Base-by-base conservation (phyloP, 2,888 invertebrate species). In the Eulithis prunata region DNA sequence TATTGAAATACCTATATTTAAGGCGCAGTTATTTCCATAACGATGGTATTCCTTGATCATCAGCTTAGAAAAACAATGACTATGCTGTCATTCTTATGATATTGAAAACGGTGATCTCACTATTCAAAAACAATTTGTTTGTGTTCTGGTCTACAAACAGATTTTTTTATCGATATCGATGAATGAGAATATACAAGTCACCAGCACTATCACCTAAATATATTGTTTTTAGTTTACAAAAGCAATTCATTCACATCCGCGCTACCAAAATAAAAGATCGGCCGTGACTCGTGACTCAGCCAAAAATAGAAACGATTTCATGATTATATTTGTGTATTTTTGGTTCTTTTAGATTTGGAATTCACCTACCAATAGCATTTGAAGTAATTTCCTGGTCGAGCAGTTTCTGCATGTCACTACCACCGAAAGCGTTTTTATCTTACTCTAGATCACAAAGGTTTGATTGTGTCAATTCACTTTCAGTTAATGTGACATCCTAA, bases 251-350 rank as follows among this genome's bases (percentile, higher is more conserved):
- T 86, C 81, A 85, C 75, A 76, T 75, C 76, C 77, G 76, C 72
- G 72, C 66, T 72, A 75, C 73, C 67, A 68, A 75, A 78, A 82
- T 82, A 76, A 82, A 82, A 83, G 56, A 65, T 77, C 78, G 76
- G 64, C 75, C 80, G 73, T 86, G 86, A 83, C 79, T 86, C 80
- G 73, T 86, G 86, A 83, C 79, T 86, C 75, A 75, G 69, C 71
- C 71, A 57, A 71, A 73, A 77, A 77, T 78, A 75, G 75, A 75
- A 71, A 53, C 53, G 53, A 51, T 32, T 57, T 45, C 14, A 58
- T 41, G 56, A 61, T 57, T 55, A 56, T 57, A 58, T 56, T 68
- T 45, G 58, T 45, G 65, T 59, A 57, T 66, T 65, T 69, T 66
- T 59, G 11, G 46, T 54, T 61, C 21, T 46, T 64, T 69, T 21